Percentiles rank a stretch among this genome's conserved stretches.
These are phyloP conservation scores for Dendroctonus ponderosae DNA, from an alignment of 1,140 invertebrate species.

Conservation along the genomic window DNA sequence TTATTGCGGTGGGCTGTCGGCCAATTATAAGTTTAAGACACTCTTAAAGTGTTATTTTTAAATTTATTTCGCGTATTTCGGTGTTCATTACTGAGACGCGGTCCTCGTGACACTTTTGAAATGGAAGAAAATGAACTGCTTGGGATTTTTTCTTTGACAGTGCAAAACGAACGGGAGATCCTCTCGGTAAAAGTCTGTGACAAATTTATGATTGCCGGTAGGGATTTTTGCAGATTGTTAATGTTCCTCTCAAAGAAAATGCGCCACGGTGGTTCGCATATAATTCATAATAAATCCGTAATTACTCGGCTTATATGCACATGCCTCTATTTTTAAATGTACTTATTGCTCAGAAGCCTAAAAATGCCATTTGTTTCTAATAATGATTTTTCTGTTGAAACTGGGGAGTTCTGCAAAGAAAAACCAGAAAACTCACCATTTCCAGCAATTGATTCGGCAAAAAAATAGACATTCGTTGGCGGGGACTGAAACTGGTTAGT, in stretches of 20 bases:
- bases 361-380: not conserved
- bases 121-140: slow-evolving; percentile 13
- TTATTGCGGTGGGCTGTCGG: slow-evolving; percentile 41
- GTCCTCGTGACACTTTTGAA: slow-evolving; percentile 10
- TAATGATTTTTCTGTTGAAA: not conserved
- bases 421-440: not conserved
- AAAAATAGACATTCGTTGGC: too few species aligned
- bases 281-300: slow-evolving; percentile 6
- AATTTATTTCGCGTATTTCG: slow-evolving; percentile 34
- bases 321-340: not conserved
- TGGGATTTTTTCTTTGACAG: slow-evolving; percentile 20
- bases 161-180: slow-evolving; percentile 21
- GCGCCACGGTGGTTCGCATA: not conserved
- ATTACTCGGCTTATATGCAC: not conserved
- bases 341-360: not conserved
- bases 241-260: slow-evolving; percentile 17
- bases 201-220: slow-evolving; percentile 11
- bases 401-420: not conserved
- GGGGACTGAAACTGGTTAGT: too few species aligned
- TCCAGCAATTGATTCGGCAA: not conserved
- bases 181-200: not conserved
- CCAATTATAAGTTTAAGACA: slow-evolving; percentile 42
- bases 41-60: slow-evolving; percentile 39
- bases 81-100: slow-evolving; percentile 13
- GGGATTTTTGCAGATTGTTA: slow-evolving; percentile 18